Base-by-base conservation (phyloP, 2,888 invertebrate genomes). In the Nephrotoma appendiculata region DNA sequence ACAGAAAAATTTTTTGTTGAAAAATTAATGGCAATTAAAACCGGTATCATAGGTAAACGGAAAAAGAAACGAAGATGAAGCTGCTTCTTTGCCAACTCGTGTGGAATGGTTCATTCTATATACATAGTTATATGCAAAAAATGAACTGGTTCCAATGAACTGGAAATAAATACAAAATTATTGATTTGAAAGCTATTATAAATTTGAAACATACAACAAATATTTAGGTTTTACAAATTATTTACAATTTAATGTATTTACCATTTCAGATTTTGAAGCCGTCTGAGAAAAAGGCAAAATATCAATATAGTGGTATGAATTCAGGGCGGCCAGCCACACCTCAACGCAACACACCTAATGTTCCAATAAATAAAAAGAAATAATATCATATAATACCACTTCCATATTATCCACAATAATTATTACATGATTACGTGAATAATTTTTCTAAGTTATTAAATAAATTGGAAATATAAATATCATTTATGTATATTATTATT, bases 231-330 rank as follows among this genome's bases (percentile, higher is more conserved):
- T 9, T 15, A 9, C 6, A 57, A 48, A 85, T 31, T 31, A 3
- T 31, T 31, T 31, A 31, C 31, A 31, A 31, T 31, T 31, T 31
- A 31, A 31, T 41, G 86, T 19, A 83, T 31, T 31, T 31, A 31
- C 31, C 11, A 6, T 91, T 92, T 15, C 92, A 99, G 99, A 99
- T 99, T 90, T 93, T 99, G 92, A 99, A 99, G 92, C 99, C 99
- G 90, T 99, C 99, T 88, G 99, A 99, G 93, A 99, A 99, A 93
- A 99, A 99, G 93, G 99, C 99, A 89, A 99, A 99, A 93, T 99
- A 99, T 92, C 98, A 98, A 91, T 99, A 99, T 93, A 95, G 95
- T 89, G 96, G 96, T 89, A 94, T 96, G 92, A 96, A 96, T 92
- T 96, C 96, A 88, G 96, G 96, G 88, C 94, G 98, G 93, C 95